A percentile compares a stretch with the other conserved stretches of the same genome.
phyloP scores from a whole-genome alignment of 2,113 vertebrate genomes.

The Chlorocebus sabaeus region DNA sequence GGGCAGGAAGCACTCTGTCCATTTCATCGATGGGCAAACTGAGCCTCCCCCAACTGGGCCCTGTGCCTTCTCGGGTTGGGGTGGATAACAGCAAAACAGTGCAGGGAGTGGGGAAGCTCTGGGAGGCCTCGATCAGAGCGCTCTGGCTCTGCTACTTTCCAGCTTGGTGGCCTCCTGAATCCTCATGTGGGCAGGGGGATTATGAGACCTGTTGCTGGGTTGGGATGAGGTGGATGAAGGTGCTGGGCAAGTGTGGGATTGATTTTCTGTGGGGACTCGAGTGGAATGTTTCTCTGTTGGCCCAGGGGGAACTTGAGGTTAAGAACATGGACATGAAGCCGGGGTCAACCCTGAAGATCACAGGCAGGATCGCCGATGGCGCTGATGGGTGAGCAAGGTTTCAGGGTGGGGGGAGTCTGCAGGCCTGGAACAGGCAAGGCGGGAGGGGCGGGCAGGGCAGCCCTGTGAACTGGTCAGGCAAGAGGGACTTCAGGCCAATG shows the following conservation, averaged over 20 bases:
- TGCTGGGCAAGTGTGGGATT: fast-evolving
- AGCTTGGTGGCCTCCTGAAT: fast-evolving
- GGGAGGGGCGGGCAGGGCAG: neutral
- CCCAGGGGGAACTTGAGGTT: slow-evolving; percentile 83
- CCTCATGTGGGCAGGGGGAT: fast-evolving
- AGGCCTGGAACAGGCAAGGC: neutral
- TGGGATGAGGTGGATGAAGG: no score
- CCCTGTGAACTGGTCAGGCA: neutral
- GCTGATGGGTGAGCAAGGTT: slow-evolving; percentile 76
- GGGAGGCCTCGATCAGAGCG: neutral
- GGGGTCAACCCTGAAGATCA: slow-evolving; percentile 87
- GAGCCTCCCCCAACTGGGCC: neutral
- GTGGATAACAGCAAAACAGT: neutral
- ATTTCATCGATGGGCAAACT: neutral
- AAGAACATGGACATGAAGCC: slow-evolving; percentile 82
- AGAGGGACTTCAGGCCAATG: neutral
- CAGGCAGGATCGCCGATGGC: slow-evolving; percentile 82
- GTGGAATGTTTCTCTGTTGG: neutral
- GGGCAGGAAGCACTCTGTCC: neutral
- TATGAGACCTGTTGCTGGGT: fast-evolving
- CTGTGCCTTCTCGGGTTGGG: neutral
- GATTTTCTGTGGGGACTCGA: no score
- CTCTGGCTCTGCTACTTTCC: neutral
- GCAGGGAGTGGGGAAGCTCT: neutral
- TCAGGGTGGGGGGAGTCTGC: neutral